These are phyloP conservation scores for Desmophyllum pertusum DNA, from an alignment of 92 coral and sea anemone species.

Conservation along the genomic window DNA sequence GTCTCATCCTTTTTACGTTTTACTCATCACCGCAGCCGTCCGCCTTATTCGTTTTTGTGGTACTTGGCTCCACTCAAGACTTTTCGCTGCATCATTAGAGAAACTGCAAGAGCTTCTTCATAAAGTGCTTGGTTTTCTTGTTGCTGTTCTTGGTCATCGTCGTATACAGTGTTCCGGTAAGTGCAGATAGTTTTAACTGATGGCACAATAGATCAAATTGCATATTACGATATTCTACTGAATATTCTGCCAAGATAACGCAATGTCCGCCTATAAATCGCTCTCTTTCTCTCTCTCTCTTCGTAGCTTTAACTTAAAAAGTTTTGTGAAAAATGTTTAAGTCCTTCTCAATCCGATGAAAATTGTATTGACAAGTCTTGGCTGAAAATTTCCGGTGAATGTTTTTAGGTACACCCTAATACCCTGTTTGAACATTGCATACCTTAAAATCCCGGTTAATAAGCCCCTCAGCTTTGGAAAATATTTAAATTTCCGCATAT, in stretches of 20 bases:
- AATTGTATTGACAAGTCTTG: too few species aligned
- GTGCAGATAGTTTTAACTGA: not conserved
- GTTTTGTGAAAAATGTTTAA: too few species aligned
- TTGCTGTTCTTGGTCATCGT: conserved; percentile 18
- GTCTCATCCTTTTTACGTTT: not conserved
- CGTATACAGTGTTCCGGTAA: conserved; percentile 18
- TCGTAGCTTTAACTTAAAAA: too few species aligned
- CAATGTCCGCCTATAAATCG: not conserved
- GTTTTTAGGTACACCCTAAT: too few species aligned
- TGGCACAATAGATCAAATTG: too few species aligned
- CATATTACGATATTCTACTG: not conserved
- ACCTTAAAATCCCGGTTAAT: too few species aligned
- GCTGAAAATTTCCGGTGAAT: too few species aligned
- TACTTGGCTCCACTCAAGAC: conserved; percentile 52
- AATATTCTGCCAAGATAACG: not conserved
- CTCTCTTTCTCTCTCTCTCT: too few species aligned
- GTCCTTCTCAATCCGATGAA: too few species aligned
- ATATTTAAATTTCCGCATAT: too few species aligned
- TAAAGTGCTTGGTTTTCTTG: conserved; percentile 26
- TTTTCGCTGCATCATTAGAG: conserved; percentile 49
- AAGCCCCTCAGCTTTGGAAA: too few species aligned
- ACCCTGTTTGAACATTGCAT: too few species aligned
- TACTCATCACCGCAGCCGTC: conserved; percentile 42
- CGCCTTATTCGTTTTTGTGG: conserved; percentile 60
- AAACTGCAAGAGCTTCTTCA: conserved; percentile 43